Base-by-base conservation (phyloP, 2,113 vertebrate genomes). In the Baryphthengus martii region DNA sequence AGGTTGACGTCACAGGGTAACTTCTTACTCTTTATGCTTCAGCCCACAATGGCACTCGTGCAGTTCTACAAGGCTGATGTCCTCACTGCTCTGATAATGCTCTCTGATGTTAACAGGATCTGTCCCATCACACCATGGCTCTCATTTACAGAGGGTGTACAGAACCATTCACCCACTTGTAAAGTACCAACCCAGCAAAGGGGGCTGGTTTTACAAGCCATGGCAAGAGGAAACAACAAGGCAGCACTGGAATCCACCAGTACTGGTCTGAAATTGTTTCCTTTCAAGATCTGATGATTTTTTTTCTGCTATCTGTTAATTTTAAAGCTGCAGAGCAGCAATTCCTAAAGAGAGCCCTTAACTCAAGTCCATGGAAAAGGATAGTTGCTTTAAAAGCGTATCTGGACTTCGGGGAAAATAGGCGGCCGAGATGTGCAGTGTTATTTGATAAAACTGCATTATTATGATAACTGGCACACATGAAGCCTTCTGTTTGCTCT, bases 61-160 rank as follows among this genome's bases (percentile, higher is more conserved):
- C 4, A 31, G 18, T n/a, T 55, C 62, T 16, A 40, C 49, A 33
- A 28, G 50, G 35, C 49, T 74, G 39, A 40, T 31, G 7, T 9
- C 88, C 71, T 47, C 75, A 14, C 28, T 66, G 25, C 55, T 58
- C 4, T 6, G 21, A 16, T 20, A 67, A 39, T 5, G 45, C 33
- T 25, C 55, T 25, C 73, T 37, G 56, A 31, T 3, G 7, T 8
- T 15, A 63, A 23, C 39, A 31, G 49, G 29, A 42, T 29, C 35
- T 2, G 6, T 26, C 33, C 68, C 1, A 0, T n/a, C 63, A 44
- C 2, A 4, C 65, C 6, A 3, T 4, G 5, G 33, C 53, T n/a
- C 49, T n/a, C 61, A 49, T 14, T 66, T 21, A 58, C n/a, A 52
- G 55, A 49, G 55, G 33, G 21, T 26, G 31, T 9, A 31, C 0